Evolutionary conservation across 2,113 vertebrate species (phyloP).

Genomic region (Apeltes quadracus): DNA sequence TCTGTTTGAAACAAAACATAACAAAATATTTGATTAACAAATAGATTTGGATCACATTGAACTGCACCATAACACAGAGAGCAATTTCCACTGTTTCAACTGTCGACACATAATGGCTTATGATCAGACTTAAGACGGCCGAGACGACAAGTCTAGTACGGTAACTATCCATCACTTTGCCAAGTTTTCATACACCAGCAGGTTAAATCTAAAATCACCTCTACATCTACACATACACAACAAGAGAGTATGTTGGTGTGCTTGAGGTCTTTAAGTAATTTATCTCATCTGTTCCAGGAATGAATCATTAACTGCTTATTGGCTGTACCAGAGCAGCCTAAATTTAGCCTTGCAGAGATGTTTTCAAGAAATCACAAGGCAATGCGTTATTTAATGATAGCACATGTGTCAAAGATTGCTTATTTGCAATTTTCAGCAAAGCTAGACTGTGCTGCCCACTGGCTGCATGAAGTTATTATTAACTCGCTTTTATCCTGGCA

Average conservation of each 20-base stretch:
- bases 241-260: neutral
- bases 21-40: neutral
- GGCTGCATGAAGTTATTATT: neutral
- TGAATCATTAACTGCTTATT: neutral
- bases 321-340: neutral
- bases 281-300: slow-evolving; percentile 12
- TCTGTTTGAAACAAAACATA: neutral
- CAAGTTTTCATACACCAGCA: neutral
- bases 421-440: neutral
- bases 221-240: no score
- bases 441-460: neutral
- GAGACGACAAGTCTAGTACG: slow-evolving; percentile 19
- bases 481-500: neutral
- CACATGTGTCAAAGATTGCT: neutral
- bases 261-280: neutral
- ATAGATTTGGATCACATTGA: neutral
- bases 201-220: neutral
- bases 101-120: slow-evolving; percentile 16
- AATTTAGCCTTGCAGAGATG: neutral
- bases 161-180: neutral
- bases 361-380: neutral
- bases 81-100: no score
- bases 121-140: slow-evolving; percentile 10
- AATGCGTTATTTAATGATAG: neutral
- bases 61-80: neutral